Base-by-base conservation (phyloP, 2,888 invertebrate genomes). In the Orthonychiurus folsomi region DNA sequence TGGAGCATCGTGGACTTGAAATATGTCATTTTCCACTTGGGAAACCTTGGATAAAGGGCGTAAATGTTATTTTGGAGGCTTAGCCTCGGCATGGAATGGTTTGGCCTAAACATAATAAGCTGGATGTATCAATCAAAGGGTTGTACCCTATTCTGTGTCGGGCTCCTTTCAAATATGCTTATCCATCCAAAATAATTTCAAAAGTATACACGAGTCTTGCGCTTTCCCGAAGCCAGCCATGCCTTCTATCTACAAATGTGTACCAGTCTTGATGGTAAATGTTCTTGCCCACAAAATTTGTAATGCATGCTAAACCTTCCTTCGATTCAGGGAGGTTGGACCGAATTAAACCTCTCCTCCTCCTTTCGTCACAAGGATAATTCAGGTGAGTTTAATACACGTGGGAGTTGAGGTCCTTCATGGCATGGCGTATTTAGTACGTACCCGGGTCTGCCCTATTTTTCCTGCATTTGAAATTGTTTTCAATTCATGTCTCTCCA, bases 71-170 rank as follows among this genome's bases (percentile, higher is more conserved):
- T 63, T 60, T 26, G 62, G 25, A 58, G 61, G 64, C 64, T 64
- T 61, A 52, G 21, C 3, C 50, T 37, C 21, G 9, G 3, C 3
- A 21, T 52, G 55, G 25, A 12, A n/a, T n/a, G n/a, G n/a, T n/a
- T n/a, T 55, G 20, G 21, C 24, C 52, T 20, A 9, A 52, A 9
- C 24, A 52, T 23, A 52, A 52, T 52, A 52, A 52, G 20, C 47
- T 57, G 28, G 59, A 66, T 56, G 64, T 66, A 66, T 66, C 60
- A 66, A 66, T 66, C 64, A 66, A 66, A 63, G 66, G 66, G 66
- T 66, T 66, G 64, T 57, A 62, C 52, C 47, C 50, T 37, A 59
- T 59, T 57, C 59, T 59, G n/a, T n/a, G 58, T 59, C 61, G 66
- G n/a, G 63, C 61, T 59, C 57, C n/a, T 58, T 63, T 59, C 60